phyloP scores from a whole-genome alignment of 2,113 vertebrate genomes.

The Vireo altiloquus region DNA sequence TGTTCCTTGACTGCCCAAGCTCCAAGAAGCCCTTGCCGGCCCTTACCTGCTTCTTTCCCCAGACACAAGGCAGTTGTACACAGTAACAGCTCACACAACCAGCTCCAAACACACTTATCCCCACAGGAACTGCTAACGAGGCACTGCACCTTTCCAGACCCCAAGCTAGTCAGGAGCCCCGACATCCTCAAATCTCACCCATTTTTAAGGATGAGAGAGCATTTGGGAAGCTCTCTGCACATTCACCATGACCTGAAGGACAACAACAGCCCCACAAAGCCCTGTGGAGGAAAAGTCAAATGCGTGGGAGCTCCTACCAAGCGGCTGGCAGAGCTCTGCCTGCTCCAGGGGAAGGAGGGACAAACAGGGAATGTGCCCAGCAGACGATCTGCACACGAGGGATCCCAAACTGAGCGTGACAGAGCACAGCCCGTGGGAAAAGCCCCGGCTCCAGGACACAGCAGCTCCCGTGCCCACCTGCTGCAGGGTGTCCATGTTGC shows the following conservation, averaged over 20 bases:
- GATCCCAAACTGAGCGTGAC: not conserved
- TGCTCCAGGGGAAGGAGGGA: not conserved
- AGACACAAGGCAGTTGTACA: not conserved
- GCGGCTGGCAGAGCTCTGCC: not conserved
- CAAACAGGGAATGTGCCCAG: not conserved
- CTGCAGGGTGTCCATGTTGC: not conserved
- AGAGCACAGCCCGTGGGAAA: not conserved
- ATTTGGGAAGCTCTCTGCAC: not conserved
- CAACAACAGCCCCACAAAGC: not conserved
- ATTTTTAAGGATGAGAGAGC: not conserved
- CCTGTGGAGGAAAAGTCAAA: not conserved
- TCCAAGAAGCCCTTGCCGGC: not conserved
- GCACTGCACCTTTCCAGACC: not conserved
- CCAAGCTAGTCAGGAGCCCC: not conserved
- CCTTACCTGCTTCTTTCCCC: not conserved
- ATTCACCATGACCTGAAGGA: not conserved
- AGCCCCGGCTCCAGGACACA: accelerated
- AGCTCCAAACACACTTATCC: not conserved
- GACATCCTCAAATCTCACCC: not conserved
- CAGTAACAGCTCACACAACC: not conserved
- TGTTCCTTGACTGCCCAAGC: not conserved
- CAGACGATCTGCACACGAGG: accelerated
- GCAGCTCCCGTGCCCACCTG: not conserved
- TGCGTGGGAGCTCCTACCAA: not conserved
- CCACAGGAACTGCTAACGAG: not conserved